Base-by-base conservation (phyloP, 2,797 vertebrate species). In the Gastrophryne carolinensis region DNA sequence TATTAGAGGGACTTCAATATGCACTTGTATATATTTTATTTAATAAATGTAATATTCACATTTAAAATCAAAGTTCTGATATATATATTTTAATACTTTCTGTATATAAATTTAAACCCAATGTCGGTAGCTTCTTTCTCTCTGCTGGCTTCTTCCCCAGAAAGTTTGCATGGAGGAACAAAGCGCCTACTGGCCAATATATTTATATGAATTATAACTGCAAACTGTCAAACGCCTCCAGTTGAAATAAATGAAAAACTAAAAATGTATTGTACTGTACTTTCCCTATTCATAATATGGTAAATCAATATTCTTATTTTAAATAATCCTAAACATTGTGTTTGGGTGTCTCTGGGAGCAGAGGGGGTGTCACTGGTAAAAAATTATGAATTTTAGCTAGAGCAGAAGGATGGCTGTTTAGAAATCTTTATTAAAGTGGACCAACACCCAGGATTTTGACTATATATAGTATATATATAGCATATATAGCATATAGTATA, bases 171-270 rank as follows among this genome's bases (percentile, higher is more conserved):
- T 77, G 3, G 7, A 75, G 53, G 72, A 39, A 58, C 81, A 81
- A 84, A 85, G 80, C 73, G 73, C 74, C 80, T 80, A 79, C 75
- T 79, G 80, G 67, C 72, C 81, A 80, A 73, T 81, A 70, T 76
- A 75, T 75, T 70, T 72, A 78, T 82, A 81, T 79, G 61, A 82
- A 84, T 64, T 72, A 79, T 83, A 67, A 72, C 79, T 85, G 74
- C 70, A 70, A 82, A 75, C 61, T 27, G 15, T 81, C 75, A 82
- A 75, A 61, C 65, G 74, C 80, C 79, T 83, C 74, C 24, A 75
- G 62, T 79, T 83, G 81, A 82, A 82, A 83, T 79, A 81, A 84
- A 83, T 0, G 0, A 63, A 73, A 83, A n/a, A n/a, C n/a, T n/a
- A n/a, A n/a, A n/a, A n/a, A n/a, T n/a, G n/a, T n/a, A n/a, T n/a